A percentile compares a stretch with the other conserved stretches of the same genome.
Evolutionary conservation across 2,797 vertebrate species (phyloP).

Genomic region (Pithecia hirsuta): DNA sequence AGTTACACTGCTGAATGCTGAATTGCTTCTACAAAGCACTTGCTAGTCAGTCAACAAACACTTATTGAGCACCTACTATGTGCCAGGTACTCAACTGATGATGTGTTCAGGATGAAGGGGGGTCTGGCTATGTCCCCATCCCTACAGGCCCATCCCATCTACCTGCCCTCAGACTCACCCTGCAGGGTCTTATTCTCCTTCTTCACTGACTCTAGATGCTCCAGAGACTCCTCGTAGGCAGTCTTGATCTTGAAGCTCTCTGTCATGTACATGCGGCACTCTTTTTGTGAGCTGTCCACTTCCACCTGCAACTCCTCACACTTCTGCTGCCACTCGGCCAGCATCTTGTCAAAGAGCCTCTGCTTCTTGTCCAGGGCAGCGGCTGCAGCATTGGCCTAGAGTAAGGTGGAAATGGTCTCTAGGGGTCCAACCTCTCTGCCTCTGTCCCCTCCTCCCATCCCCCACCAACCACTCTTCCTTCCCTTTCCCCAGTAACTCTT

Average conservation of each 20-base stretch:
- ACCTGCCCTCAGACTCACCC: conserved; percentile 62
- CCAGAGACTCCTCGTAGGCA: conserved; percentile 82
- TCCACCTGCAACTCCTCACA: conserved; percentile 86
- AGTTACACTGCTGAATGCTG: background rate
- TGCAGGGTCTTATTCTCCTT: conserved; percentile 83
- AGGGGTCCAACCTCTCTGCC: background rate
- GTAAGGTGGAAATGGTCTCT: conserved; percentile 30
- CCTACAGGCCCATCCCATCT: background rate
- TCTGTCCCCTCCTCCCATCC: background rate
- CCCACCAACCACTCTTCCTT: background rate
- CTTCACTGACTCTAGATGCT: conserved; percentile 84
- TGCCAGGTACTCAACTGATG: background rate
- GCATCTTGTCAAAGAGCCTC: conserved; percentile 86
- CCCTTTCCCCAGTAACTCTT: background rate
- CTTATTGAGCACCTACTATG: background rate
- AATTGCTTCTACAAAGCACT: background rate
- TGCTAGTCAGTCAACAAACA: background rate
- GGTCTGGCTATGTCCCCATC: background rate
- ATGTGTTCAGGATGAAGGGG: background rate
- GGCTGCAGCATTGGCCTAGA: conserved; percentile 85
- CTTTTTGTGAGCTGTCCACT: conserved; percentile 85
- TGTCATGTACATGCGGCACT: conserved; percentile 84
- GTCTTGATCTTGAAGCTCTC: conserved; percentile 88
- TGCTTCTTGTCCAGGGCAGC: conserved; percentile 88
- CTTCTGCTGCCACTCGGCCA: conserved; percentile 86